Base-by-base conservation (phyloP, 2,797 vertebrate species). In the Eleutherodactylus coqui region DNA sequence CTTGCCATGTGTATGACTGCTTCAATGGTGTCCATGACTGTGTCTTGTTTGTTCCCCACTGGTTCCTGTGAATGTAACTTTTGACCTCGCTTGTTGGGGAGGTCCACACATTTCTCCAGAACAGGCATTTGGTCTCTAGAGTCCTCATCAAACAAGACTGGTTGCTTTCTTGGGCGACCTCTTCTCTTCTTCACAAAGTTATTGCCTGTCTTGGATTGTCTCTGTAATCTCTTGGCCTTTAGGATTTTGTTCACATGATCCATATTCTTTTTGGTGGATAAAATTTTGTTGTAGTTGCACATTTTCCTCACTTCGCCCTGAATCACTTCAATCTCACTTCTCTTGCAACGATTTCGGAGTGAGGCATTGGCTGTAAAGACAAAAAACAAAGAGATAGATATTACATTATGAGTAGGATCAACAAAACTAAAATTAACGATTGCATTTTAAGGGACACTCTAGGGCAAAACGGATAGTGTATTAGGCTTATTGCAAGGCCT, bases 241-340 rank as follows among this genome's bases (percentile, higher is more conserved):
- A 99, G 95, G 92, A 99, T 99, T 93, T 99, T 99, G 95, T 99
- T 99, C 90, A 99, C 98, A 0, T 99, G 98, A 92, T 99, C 98
- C 92, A 99, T 95, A 92, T 97, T 99, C 95, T 96, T 96, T 92
- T 97, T 97, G 0, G 96, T 96, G 91, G 96, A 96, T 83, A 97
- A 93, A 87, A 97, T 96, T 91, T 97, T 96, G 88, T 95, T 97
- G 90, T 96, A 96, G 93, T 96, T 95, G 91, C 97, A 97, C 96
- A 97, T 98, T 92, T 97, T 97, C 87, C 95, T 96, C 89, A 97
- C 96, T 82, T 99, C 97, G 7, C 96, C 97, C 91, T 98, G 96
- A 93, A 98, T 97, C 89, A 97, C 97, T 92, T 99, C 97, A 4
- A 99, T 96, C 92, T 99, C 98, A 2, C 94, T 93, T 55, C 94